Evolutionary conservation across 2,888 invertebrate genomes (phyloP).

Genomic region (Ophion ellenae): DNA sequence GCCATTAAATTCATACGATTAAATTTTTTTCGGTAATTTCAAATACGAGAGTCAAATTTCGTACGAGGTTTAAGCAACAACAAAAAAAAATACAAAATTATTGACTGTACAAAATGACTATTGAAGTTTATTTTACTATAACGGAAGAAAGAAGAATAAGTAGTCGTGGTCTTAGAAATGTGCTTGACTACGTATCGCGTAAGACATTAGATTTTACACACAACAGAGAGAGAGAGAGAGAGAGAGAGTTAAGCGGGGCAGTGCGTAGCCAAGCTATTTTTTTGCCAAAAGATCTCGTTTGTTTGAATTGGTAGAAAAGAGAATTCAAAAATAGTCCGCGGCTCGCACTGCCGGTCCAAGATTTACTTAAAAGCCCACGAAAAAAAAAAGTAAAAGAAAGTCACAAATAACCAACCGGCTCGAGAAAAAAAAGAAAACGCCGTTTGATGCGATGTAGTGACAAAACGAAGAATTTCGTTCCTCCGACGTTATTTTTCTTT

Average conservation of each 20-base stretch:
- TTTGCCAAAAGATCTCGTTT: constrained; percentile 25
- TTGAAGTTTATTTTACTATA: constrained; percentile 77
- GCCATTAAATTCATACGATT: constrained; percentile 34
- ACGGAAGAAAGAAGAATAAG: constrained; percentile 25
- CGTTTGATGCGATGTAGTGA: constrained; percentile 31
- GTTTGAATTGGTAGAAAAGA: constrained; percentile 15
- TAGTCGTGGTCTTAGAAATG: constrained; percentile 62
- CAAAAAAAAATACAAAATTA: constrained; percentile 62
- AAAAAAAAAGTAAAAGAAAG: constrained; percentile 1
- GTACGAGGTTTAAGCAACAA: constrained; percentile 34
- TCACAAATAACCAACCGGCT: constrained; percentile 25
- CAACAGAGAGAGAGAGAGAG: constrained; percentile 26
- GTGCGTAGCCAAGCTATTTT: constrained; percentile 37
- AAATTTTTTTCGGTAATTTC: constrained; percentile 1
- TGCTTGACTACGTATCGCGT: constrained; percentile 56
- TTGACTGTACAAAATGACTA: constrained; percentile 75
- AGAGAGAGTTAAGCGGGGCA: constrained; percentile 23
- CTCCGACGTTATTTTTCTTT: constrained; percentile 29
- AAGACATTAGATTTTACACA: constrained; percentile 68
- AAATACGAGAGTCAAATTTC: constrained; percentile 8
- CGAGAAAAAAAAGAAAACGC: constrained; percentile 20
- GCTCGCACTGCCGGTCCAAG: constrained; percentile 51
- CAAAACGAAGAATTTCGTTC: constrained; percentile 39
- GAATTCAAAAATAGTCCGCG: constrained; percentile 28
- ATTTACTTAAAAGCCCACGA: constrained; percentile 58